These are phyloP conservation scores for Sinotaia quadrata DNA, from an alignment of 2,888 invertebrate genomes.

Conservation along the genomic window DNA sequence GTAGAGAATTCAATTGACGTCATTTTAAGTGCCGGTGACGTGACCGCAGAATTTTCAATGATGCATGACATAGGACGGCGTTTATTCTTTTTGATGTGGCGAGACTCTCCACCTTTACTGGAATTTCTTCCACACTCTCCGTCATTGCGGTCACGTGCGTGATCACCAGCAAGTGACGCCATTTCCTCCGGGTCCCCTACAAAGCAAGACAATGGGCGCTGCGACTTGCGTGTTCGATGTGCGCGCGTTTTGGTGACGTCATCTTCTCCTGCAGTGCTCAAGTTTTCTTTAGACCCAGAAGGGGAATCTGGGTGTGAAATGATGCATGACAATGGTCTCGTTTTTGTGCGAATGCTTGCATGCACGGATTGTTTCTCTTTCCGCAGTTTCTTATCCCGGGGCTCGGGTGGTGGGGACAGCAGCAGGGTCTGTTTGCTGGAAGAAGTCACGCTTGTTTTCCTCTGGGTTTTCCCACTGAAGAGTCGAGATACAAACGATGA, in stretches of 20 bases:
- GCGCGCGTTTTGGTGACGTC: not conserved
- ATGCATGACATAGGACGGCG: not conserved
- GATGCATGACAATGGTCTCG: not conserved
- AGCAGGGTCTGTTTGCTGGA: not conserved
- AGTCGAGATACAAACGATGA: constrained; percentile 13
- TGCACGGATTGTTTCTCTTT: not conserved
- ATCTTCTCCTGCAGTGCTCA: not conserved
- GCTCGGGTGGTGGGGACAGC: not conserved
- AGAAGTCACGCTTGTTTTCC: not conserved
- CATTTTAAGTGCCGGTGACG: not conserved
- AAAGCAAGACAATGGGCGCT: not conserved
- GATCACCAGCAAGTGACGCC: not conserved
- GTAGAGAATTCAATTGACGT: not conserved
- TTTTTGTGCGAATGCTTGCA: not conserved
- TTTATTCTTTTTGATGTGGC: no score
- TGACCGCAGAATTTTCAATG: not conserved
- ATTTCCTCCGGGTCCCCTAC: not conserved
- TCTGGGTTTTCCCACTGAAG: constrained; percentile 8
- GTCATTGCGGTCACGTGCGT: not conserved
- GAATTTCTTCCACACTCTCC: no score
- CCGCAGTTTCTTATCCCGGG: not conserved
- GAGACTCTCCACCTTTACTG: no score
- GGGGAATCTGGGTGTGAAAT: not conserved
- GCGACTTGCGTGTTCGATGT: not conserved
- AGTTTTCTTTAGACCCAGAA: not conserved